Conservation (phyloP, 64 coral and sea anemone species). For the Montipora sp. region DNA sequence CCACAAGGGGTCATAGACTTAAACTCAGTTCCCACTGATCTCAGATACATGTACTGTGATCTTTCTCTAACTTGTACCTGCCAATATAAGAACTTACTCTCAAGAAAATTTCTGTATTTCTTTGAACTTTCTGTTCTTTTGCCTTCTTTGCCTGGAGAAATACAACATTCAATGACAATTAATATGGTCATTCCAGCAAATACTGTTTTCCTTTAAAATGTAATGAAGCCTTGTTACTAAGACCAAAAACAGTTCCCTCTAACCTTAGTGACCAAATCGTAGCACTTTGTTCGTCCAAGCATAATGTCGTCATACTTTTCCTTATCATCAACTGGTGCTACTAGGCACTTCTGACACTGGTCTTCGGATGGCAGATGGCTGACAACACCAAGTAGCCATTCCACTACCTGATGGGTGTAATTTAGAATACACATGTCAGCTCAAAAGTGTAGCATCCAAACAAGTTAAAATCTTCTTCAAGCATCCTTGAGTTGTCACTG, state of each 20-base stretch:
- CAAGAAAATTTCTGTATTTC: conserved; percentile 91
- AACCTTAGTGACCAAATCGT: conserved; percentile 96
- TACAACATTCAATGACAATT: neutral
- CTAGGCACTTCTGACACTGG: conserved; percentile 95
- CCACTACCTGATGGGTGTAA: conserved; percentile 53
- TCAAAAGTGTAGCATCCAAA: too few relatives aligned
- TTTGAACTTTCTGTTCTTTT: conserved; percentile 94
- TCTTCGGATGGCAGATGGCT: conserved; percentile 97
- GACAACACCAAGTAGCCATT: conserved; percentile 88
- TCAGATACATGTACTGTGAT: too few relatives aligned
- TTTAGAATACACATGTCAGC: too few relatives aligned
- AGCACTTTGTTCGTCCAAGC: conserved; percentile 92
- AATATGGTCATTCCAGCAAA: neutral
- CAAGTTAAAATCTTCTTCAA: too few relatives aligned
- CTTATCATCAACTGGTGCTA: conserved; percentile 94
- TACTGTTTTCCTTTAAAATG: neutral
- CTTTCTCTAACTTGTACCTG: neutral
- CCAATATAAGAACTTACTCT: conserved; percentile 35
- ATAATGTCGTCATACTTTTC: conserved; percentile 91
- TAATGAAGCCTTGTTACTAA: neutral
- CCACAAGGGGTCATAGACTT: too few relatives aligned
- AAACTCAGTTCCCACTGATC: too few relatives aligned
- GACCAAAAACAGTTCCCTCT: neutral
- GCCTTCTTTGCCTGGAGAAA: conserved; percentile 89
- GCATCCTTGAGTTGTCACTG: too few relatives aligned